phyloP scores from a whole-genome alignment of 1,140 invertebrate species.

The Brachystomella parvula region DNA sequence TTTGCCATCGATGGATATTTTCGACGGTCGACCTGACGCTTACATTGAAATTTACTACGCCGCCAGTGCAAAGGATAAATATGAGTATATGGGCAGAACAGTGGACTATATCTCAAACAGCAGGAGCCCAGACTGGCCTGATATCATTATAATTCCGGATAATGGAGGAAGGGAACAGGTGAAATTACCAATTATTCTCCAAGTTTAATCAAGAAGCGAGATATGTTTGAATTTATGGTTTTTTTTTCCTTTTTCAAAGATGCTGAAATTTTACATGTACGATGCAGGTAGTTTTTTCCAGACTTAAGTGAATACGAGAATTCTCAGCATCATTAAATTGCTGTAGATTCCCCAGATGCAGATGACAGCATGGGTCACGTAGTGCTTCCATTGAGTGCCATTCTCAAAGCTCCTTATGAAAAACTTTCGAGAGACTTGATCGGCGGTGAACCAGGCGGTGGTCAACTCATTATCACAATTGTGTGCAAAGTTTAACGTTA shows the following conservation, averaged over 20 bases:
- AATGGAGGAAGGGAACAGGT: slow-evolving; percentile 1
- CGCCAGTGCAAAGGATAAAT: not conserved
- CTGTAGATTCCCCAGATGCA: slow-evolving; percentile 12
- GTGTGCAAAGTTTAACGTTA: not conserved
- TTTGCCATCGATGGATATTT: slow-evolving; percentile 11
- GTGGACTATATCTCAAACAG: not conserved
- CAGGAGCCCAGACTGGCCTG: slow-evolving; percentile 8
- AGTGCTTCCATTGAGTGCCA: not conserved
- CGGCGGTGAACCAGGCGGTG: not conserved
- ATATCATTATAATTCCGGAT: not conserved
- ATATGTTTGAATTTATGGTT: not conserved
- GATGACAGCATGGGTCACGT: slow-evolving; percentile 12
- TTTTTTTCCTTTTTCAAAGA: not conserved
- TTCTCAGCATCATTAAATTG: too few relatives aligned
- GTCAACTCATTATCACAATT: not conserved
- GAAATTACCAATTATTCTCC: not conserved
- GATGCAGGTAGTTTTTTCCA: too few relatives aligned
- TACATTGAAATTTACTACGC: slow-evolving; percentile 9
- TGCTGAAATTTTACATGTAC: not conserved
- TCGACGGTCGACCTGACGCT: slow-evolving; percentile 13
- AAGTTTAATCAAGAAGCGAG: too few relatives aligned
- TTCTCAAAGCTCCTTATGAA: not conserved
- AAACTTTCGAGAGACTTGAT: not conserved
- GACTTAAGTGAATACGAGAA: too few relatives aligned
- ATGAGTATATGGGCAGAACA: slow-evolving; percentile 7